These are phyloP conservation scores for Syngnathus rostellatus DNA, from an alignment of 2,797 vertebrate genomes.

Conservation along the genomic window DNA sequence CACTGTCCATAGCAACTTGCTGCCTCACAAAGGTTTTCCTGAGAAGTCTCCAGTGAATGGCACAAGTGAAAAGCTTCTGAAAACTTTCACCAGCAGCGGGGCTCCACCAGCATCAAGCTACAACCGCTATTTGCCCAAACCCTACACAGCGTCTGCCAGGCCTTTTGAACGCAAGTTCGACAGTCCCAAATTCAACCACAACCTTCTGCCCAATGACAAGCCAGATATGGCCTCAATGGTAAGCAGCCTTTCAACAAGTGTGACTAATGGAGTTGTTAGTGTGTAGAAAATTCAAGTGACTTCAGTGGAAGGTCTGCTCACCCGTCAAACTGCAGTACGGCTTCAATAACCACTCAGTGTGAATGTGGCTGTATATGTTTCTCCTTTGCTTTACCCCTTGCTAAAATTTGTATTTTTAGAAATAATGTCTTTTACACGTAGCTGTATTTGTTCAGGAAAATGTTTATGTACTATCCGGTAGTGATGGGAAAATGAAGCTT, in stretches of 20 bases:
- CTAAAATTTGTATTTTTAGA: not conserved
- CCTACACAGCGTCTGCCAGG: slow-evolving; percentile 79
- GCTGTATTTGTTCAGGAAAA: not conserved
- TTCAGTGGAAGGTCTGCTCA: not conserved
- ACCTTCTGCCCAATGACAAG: slow-evolving; percentile 85
- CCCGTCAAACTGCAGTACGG: not conserved
- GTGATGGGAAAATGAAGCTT: too few relatives aligned
- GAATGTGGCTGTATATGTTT: not conserved
- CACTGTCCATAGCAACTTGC: slow-evolving; percentile 78
- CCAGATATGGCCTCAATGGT: slow-evolving; percentile 55
- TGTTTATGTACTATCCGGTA: too few relatives aligned
- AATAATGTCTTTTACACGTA: not conserved
- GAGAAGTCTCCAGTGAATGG: slow-evolving; percentile 84
- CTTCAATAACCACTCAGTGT: not conserved
- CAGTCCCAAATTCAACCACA: slow-evolving; percentile 97
- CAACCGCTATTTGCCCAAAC: slow-evolving; percentile 80
- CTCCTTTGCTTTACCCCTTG: too few relatives aligned
- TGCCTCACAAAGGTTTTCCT: slow-evolving; percentile 86
- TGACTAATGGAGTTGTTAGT: not conserved
- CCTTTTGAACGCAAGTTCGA: slow-evolving; percentile 95
- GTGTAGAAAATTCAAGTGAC: not conserved
- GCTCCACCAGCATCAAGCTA: slow-evolving; percentile 66
- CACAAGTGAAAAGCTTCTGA: slow-evolving; percentile 69
- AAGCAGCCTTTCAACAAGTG: slow-evolving; percentile 1
- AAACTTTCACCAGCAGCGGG: slow-evolving; percentile 57